phyloP scores from a whole-genome alignment of 2,113 vertebrate species.

The Odontesthes bonariensis region DNA sequence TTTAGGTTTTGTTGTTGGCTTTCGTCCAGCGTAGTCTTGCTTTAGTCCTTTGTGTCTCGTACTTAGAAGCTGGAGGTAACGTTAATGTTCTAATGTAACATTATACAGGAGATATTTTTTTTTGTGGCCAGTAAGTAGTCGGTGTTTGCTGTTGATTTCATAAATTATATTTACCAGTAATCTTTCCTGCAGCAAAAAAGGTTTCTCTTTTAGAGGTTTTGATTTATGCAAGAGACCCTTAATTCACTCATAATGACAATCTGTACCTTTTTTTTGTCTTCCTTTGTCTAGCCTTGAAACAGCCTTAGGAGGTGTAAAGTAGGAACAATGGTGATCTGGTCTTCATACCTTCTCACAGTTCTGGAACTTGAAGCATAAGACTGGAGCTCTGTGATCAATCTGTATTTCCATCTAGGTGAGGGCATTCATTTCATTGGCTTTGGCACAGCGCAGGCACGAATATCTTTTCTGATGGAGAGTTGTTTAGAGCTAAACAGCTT shows the following conservation, averaged over 20 bases:
- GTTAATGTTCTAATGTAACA: too few species aligned
- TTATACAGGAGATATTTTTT: too few species aligned
- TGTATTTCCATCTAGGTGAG: background rate
- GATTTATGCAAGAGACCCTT: background rate
- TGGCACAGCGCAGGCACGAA: background rate
- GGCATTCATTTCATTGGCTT: constrained; percentile 18
- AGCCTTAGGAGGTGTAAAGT: constrained; percentile 32
- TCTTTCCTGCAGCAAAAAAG: background rate
- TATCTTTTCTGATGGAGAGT: background rate
- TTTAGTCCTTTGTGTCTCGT: too few species aligned
- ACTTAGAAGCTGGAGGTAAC: too few species aligned
- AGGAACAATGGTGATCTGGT: constrained; percentile 16
- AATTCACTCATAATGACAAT: background rate
- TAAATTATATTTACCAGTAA: background rate
- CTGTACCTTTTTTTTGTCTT: background rate
- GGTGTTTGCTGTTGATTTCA: background rate
- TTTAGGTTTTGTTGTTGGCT: too few species aligned
- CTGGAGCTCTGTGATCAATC: background rate
- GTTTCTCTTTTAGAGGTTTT: background rate
- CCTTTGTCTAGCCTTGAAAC: constrained; percentile 1
- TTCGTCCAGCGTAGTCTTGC: too few species aligned
- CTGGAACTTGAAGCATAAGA: constrained; percentile 11
- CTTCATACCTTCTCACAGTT: constrained; percentile 16
- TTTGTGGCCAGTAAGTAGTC: too few species aligned
- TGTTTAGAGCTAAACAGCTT: constrained; percentile 41